Base-by-base conservation (phyloP, 1,140 invertebrate species). In the Brachionus rubens region DNA sequence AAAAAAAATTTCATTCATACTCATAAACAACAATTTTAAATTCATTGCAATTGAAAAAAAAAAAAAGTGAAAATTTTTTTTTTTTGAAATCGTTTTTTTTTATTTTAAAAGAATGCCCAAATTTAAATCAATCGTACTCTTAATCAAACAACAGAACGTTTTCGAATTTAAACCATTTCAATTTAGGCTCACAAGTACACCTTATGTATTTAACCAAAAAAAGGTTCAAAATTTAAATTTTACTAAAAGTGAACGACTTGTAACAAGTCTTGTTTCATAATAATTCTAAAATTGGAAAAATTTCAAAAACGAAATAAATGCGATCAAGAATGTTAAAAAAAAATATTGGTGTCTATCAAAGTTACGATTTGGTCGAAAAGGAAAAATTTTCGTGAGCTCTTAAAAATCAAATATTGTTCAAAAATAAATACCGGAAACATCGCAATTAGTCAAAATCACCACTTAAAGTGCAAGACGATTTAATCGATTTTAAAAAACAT, bases 221-320 rank as follows among this genome's bases (percentile, higher is more conserved):
- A 65, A 41, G 30, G 43, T 7, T 24, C 41, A 43, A 65, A 65
- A 43, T 24, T 10, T 26, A 24, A 65, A 24, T 65, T 43, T 43
- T 24, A 43, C 33, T 21, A 65, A 65, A n/a, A 43, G 36, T 36
- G 36, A 65, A 41, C 41, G 24, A 65, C 19, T 43, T 19, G 36
- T 43, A 0, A 43, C 0, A 7, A 43, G 19, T 43, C 24, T 65
- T 19, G 36, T 65, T n/a, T 14, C 59, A 65, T 16, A 41, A 24
- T 28, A 65, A 36, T 14, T 65, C 59, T 7, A 65, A 65, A 43
- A 24, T 43, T 43, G 59, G 59, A 5, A 65, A 65, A 65, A 65
- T 65, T 1, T 19, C 59, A n/a, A 65, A 65, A 43, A 59, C 16
- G 54, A 59, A 59, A 59, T 19, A 43, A 10, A 7, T 3, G 26